These are phyloP conservation scores for Ammodytes marinus DNA, from an alignment of 2,113 vertebrate species.

Conservation along the genomic window DNA sequence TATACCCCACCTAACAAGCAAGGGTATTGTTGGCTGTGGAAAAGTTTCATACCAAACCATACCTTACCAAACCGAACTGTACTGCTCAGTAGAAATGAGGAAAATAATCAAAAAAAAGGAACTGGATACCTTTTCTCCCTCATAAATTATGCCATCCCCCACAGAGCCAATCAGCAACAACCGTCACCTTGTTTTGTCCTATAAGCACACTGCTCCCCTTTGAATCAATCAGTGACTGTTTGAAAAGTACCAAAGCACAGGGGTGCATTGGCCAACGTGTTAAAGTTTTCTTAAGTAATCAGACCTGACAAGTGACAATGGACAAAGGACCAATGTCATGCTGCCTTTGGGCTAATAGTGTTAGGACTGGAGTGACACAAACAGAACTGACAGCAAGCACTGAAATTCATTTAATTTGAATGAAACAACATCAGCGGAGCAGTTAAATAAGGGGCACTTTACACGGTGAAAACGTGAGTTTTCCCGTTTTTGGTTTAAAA, in stretches of 20 bases:
- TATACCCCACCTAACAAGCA: no score
- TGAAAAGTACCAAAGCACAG: not conserved
- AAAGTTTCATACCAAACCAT: no score
- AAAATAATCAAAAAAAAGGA: constrained; percentile 16
- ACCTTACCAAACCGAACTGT: no score
- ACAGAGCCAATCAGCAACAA: constrained; percentile 55
- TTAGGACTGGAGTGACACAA: not conserved
- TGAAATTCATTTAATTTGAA: no score
- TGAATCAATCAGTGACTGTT: constrained; percentile 36
- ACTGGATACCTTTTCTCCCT: constrained; percentile 16
- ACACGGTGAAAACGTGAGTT: no score
- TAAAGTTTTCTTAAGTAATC: not conserved
- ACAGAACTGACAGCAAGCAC: not conserved
- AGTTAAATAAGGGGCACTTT: no score
- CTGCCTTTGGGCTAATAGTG: not conserved
- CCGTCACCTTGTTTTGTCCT: constrained; percentile 37
- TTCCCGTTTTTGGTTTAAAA: no score
- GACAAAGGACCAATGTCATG: not conserved
- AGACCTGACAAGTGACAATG: not conserved
- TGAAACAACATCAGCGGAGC: no score
- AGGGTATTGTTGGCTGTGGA: no score
- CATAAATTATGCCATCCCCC: constrained; percentile 23
- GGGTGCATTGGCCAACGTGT: not conserved
- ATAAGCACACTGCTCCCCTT: not conserved
- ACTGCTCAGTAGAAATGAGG: no score